Base-by-base conservation (phyloP, 2,113 vertebrate species). In the Tachycineta bicolor region DNA sequence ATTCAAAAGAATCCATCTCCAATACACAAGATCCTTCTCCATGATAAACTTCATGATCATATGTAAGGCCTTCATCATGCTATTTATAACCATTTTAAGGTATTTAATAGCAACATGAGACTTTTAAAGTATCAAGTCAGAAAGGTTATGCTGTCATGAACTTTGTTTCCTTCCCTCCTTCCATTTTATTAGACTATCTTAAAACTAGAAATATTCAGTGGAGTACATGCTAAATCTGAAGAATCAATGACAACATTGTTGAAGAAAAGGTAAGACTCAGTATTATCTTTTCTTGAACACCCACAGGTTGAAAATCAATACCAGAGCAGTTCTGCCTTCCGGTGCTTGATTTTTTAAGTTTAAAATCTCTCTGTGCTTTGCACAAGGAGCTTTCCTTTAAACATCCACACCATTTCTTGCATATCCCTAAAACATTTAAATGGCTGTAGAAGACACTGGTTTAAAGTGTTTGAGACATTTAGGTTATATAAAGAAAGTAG, bases 261-360 rank as follows among this genome's bases (percentile, higher is more conserved):
- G 15, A 94, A 93, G 43, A 44, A 2, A 7, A 89, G n/a, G 39
- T 52, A 90, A 90, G 33, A 58, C 26, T 81, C 80, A 64, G 43
- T 74, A 90, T 87, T 90, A 63, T 89, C 52, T 92, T 78, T 88
- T 83, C 63, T 83, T 83, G 22, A 87, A 91, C 81, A 93, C 70
- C 90, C 90, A 93, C 70, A 83, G 44, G 75, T 17, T 80, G 62
- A 85, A 95, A 68, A 87, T 83, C 46, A 60, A 83, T 83, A 68
- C 34, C 29, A 56, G 29, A 76, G 44, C 29, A 69, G 22, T 60
- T 87, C 58, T 79, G 33, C n/a, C 17, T 89, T 81, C 33, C 87
- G 22, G 9, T 89, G 26, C 37, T 74, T 52, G 11, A 83, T 46
- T 88, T 87, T 33, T 47, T 5, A 93, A 83, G 31, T 37, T 82